A percentile compares a stretch with the other conserved stretches of the same genome.
phyloP scores from a whole-genome alignment of 1,140 invertebrate species.

The Penaeus chinensis region DNA sequence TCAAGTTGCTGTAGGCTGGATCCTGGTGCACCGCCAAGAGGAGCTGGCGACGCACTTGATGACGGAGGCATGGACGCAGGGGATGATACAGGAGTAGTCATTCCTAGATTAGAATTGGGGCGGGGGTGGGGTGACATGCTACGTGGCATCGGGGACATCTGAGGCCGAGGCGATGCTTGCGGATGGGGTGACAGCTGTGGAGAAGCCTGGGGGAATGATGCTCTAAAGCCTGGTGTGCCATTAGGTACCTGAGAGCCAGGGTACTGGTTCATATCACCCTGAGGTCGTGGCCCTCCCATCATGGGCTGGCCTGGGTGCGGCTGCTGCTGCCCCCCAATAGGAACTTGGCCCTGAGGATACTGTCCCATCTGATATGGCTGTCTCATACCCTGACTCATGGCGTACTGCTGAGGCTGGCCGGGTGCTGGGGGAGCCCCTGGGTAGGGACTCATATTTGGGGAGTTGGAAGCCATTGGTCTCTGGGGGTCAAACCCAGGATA shows the following conservation, averaged over 20 bases:
- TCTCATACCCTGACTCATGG: slow-evolving; percentile 40
- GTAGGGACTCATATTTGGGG: slow-evolving; percentile 55
- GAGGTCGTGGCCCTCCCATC: slow-evolving; percentile 39
- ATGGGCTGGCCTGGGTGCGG: slow-evolving; percentile 30
- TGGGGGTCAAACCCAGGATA: slow-evolving; percentile 62
- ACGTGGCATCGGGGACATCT: slow-evolving; percentile 61
- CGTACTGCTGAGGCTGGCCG: slow-evolving; percentile 52
- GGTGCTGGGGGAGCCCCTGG: slow-evolving; percentile 43
- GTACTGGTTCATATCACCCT: slow-evolving; percentile 55
- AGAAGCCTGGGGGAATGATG: slow-evolving; percentile 59
- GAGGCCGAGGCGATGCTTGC: slow-evolving; percentile 60
- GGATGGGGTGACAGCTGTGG: slow-evolving; percentile 62
- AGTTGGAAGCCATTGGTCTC: slow-evolving; percentile 58
- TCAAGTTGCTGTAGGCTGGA: slow-evolving; percentile 62
- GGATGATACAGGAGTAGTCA: slow-evolving; percentile 61
- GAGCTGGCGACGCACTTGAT: slow-evolving; percentile 33
- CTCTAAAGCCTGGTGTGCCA: slow-evolving; percentile 58
- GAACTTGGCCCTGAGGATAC: slow-evolving; percentile 62
- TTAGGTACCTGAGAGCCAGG: slow-evolving; percentile 59
- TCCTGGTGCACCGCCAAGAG: slow-evolving; percentile 43
- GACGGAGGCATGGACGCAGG: slow-evolving; percentile 52
- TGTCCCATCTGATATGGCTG: slow-evolving; percentile 40
- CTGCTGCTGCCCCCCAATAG: slow-evolving; percentile 49
- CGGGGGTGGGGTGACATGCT: slow-evolving; percentile 58
- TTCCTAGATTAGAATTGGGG: slow-evolving; percentile 51